A percentile compares a stretch with the other conserved stretches of the same genome.
Conservation (phyloP, 1,140 invertebrate genomes). For the Epicauta chinensis region DNA sequence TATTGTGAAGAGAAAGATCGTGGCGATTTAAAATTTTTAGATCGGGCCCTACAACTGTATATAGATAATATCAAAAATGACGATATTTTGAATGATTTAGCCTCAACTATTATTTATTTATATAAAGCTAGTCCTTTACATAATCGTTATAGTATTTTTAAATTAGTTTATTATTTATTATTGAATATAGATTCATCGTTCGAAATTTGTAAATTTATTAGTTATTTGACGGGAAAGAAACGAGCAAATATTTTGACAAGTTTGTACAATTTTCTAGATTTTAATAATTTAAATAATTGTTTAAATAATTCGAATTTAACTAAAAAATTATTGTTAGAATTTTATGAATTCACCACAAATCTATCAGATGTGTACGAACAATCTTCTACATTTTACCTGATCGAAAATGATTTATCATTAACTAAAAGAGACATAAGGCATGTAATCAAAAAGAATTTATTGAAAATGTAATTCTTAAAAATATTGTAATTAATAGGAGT, state of each 20-base stretch:
- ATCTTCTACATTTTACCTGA: constrained; percentile 9
- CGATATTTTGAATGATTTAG: constrained; percentile 5
- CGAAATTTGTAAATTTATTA: constrained; percentile 10
- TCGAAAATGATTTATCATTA: constrained; percentile 4
- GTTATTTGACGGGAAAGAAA: neutral
- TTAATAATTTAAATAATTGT: neutral
- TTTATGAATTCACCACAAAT: constrained; percentile 1
- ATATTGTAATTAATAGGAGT: no score
- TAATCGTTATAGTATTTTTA: constrained; percentile 3
- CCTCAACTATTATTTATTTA: neutral
- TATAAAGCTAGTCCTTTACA: neutral
- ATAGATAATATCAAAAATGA: neutral
- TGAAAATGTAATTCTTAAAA: constrained; percentile 1
- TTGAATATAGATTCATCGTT: neutral
- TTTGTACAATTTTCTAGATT: neutral
- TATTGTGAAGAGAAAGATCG: neutral
- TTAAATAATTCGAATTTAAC: neutral
- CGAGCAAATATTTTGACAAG: neutral
- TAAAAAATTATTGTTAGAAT: neutral
- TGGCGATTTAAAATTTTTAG: neutral
- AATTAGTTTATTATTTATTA: constrained; percentile 5
- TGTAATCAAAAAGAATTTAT: neutral
- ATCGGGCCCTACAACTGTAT: constrained; percentile 4
- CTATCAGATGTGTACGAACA: neutral
- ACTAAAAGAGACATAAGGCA: neutral